Base-by-base conservation (phyloP, 2,113 vertebrate genomes). In the Bettongia penicillata region DNA sequence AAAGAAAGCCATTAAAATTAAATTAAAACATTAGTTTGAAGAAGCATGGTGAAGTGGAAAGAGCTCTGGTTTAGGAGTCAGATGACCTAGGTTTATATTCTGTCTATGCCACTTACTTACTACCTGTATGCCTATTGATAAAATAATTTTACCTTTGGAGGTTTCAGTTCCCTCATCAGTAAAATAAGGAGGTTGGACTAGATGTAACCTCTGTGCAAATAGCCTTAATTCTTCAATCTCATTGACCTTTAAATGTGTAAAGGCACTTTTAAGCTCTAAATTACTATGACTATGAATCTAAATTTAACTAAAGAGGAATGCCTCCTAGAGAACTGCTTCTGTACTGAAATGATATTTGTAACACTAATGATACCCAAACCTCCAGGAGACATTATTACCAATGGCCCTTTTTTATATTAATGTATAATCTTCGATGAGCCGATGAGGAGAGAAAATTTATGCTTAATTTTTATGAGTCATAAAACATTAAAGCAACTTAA, bases 381-480 rank as follows among this genome's bases (percentile, higher is more conserved):
- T 68, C 91, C 23, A 91, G 68, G n/a, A 91, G 47, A 22, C 1
- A 91, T 53, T 28, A 43, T 92, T 43, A 93, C 2, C 19, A 91
- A 49, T 53, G 89, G 23, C 57, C 9, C 47, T 89, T 94, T 51
- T 9, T 93, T 9, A 92, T 77, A 2, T 93, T 91, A 89, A 91
- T 43, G n/a, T 51, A 57, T 10, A 90, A 11, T 92, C 6, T 94
- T 26, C 37, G 4, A 55, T 37, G 10, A 92, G 26, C 53, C 0
- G 53, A 96, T 93, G 92, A 95, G n/a, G 26, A n/a, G 19, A 91
- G 10, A 37, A 68, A 68, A 68, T 68, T 68, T 68, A 68, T 68
- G 57, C 11, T 68, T 68, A 68, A 68, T 68, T 53, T 43, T 53
- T 91, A 55, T 55, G 48, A 61, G 51, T 61, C 89, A 91, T 93